phyloP scores from a whole-genome alignment of 2,797 vertebrate species.

The Chelon auratus region DNA sequence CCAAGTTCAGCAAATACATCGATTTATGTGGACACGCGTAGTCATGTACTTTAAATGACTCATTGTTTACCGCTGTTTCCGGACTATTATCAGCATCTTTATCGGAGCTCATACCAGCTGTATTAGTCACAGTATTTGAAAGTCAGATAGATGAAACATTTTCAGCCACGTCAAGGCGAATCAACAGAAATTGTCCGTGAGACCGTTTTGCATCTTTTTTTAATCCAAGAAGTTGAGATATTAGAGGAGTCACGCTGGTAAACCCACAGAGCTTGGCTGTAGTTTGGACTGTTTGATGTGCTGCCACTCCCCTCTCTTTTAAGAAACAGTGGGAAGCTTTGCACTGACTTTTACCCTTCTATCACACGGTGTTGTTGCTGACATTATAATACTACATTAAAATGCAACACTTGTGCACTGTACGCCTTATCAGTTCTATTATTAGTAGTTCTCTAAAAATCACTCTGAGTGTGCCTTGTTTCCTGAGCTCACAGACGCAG shows the following conservation, averaged over 20 bases:
- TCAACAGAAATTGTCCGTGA: slow-evolving; percentile 1
- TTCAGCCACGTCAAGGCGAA: slow-evolving; percentile 1
- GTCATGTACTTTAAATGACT: slow-evolving; percentile 17
- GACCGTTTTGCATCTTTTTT: slow-evolving; percentile 19
- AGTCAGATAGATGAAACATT: neutral
- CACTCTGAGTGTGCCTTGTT: slow-evolving; percentile 11
- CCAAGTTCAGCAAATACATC: slow-evolving; percentile 25
- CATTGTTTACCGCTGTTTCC: neutral
- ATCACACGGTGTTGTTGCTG: slow-evolving; percentile 9
- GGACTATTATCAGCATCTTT: slow-evolving; percentile 4
- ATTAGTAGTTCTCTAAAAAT: slow-evolving; percentile 14
- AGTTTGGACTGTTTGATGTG: slow-evolving; percentile 17
- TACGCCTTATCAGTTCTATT: slow-evolving; percentile 4
- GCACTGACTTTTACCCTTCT: slow-evolving; percentile 33
- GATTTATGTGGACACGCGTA: slow-evolving; percentile 13
- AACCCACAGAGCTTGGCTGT: slow-evolving; percentile 27
- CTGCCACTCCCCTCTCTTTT: slow-evolving; percentile 14
- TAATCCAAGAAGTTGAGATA: slow-evolving; percentile 27
- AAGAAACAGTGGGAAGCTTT: slow-evolving; percentile 27
- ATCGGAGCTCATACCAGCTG: neutral
- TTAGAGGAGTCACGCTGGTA: slow-evolving; percentile 24
- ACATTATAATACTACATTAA: slow-evolving; percentile 19
- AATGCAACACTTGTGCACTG: slow-evolving; percentile 11
- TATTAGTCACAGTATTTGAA: slow-evolving; percentile 11
- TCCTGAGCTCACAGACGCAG: slow-evolving; percentile 34